Percentiles rank a stretch among this genome's conserved stretches.
Conservation (phyloP, 2,113 vertebrate species). For the Asarcornis scutulata region DNA sequence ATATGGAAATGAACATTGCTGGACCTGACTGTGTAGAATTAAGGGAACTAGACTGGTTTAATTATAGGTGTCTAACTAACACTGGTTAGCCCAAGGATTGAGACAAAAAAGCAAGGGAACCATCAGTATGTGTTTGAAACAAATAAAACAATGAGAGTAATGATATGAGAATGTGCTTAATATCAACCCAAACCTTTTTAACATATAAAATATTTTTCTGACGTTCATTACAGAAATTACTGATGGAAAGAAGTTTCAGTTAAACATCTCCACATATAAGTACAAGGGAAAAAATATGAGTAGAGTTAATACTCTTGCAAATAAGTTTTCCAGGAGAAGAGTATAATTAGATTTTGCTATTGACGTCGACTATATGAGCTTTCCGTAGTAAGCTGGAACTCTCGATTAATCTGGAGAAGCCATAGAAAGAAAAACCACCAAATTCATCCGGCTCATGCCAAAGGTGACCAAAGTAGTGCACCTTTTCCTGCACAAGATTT, state of each 20-base stretch:
- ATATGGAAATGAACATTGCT: not conserved
- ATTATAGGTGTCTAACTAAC: conserved; percentile 17
- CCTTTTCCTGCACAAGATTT: not conserved
- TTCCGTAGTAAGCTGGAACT: not conserved
- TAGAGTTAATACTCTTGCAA: not conserved
- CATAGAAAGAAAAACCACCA: not conserved
- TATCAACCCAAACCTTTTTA: not conserved
- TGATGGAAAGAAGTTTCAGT: not conserved
- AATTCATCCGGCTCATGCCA: not conserved
- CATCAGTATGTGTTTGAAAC: not conserved
- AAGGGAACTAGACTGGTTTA: conserved; percentile 2
- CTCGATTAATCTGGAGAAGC: not conserved
- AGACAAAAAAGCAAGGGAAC: not conserved
- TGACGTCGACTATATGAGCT: not conserved
- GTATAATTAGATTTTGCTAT: not conserved
- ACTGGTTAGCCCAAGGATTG: not conserved
- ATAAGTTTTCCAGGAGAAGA: not conserved
- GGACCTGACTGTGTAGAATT: not conserved
- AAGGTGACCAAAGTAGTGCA: not conserved
- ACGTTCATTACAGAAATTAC: not conserved
- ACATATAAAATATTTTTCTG: not conserved
- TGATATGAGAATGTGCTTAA: not conserved
- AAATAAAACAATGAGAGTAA: not conserved
- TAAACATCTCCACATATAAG: not conserved
- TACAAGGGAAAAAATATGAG: not conserved